Conservation (phyloP, 2,797 vertebrate species). For the Neosilurus hyrtlii region DNA sequence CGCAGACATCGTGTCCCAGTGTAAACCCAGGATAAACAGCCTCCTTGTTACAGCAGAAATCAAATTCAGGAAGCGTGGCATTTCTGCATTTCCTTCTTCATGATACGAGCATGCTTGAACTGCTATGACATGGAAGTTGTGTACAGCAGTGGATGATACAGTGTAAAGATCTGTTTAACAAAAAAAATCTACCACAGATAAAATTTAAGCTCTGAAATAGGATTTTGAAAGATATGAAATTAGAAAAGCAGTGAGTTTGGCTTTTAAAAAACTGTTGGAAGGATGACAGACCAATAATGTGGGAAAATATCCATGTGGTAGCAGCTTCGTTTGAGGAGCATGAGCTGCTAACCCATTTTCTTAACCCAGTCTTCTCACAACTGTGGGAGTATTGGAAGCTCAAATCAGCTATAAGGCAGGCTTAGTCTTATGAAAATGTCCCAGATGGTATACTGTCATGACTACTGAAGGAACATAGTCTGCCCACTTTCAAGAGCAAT, state of each 20-base stretch:
- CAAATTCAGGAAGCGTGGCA: background rate
- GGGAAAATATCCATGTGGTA: background rate
- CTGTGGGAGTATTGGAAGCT: slow-evolving; percentile 40
- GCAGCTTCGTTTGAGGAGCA: slow-evolving; percentile 18
- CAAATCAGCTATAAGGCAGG: slow-evolving; percentile 43
- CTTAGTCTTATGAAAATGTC: slow-evolving; percentile 30
- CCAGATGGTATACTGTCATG: slow-evolving; percentile 45
- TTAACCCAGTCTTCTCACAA: slow-evolving; percentile 5
- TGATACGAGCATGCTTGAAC: background rate
- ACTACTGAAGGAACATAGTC: slow-evolving; percentile 29
- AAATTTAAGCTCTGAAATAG: background rate
- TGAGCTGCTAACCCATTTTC: background rate
- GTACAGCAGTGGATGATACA: background rate
- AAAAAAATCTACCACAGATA: background rate
- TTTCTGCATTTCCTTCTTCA: background rate
- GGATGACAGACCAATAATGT: background rate
- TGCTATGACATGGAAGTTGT: background rate
- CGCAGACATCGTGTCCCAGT: too few species aligned
- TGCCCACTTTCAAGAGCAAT: slow-evolving; percentile 25
- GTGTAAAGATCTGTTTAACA: background rate
- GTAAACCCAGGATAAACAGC: background rate
- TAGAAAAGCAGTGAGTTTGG: slow-evolving; percentile 7
- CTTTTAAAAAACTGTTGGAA: background rate
- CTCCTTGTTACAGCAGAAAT: slow-evolving; percentile 7
- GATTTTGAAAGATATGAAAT: background rate